Base-by-base conservation (phyloP, 2,888 invertebrate genomes). In the Machimus rusticus region DNA sequence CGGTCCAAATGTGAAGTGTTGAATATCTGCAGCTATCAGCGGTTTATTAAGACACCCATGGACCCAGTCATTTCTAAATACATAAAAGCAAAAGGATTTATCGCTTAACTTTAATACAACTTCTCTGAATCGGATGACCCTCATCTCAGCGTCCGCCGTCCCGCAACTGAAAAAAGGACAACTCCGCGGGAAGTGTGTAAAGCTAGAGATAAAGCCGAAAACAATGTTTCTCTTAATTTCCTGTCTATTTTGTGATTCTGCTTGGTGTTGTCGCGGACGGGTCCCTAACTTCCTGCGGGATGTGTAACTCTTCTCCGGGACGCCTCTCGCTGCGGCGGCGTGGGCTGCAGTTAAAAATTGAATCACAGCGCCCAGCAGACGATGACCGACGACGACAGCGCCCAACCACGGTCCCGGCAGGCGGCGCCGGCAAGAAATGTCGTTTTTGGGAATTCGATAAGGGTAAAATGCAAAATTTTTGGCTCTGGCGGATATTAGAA, bases 401-500 rank as follows among this genome's bases (percentile, higher is more conserved):
- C 28, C 28, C 51, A 19, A 51, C 51, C 51, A 51, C 8, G n/a
- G 16, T 51, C n/a, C 51, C 16, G 16, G 3, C 43, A 16, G n/a
- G 51, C 51, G 74, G 37, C 51, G 23, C 9, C 46, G 79, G 46
- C 46, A 51, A 79, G 79, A 79, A 43, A 31, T 57, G 82, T 82
- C 57, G 57, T 57, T 82, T 82, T 82, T 82, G 82, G 82, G 28
- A 82, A 57, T 57, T 82, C 37, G 55, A 37, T 57, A 57, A 57
- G 37, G 57, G 57, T n/a, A n/a, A 82, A 82, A 82, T 82, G 82
- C 57, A 82, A 82, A 82, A 82, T 82, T 82, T 82, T 82, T 82
- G 57, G 57, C 82, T 82, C 43, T 57, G n/a, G 57, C 82, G 82
- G 82, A 82, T 82, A 82, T 82, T 82, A 82, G 82, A 82, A 82